These are phyloP conservation scores for Dasysyrphus albostriatus DNA, from an alignment of 2,888 invertebrate genomes.

Conservation along the genomic window DNA sequence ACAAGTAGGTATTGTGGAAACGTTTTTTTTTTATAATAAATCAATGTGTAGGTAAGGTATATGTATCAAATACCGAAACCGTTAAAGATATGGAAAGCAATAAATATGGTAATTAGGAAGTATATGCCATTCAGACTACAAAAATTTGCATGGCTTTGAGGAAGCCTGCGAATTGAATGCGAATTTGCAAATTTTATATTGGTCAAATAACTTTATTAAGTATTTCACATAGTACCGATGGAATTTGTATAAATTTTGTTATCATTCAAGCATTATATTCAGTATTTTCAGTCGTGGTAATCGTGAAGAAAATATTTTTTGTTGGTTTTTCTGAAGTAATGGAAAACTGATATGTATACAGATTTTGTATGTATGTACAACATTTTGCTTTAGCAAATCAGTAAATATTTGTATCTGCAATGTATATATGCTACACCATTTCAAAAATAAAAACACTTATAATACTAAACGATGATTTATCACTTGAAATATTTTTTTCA, in stretches of 20 bases:
- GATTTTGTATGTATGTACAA: too few species aligned
- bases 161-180: conserved; percentile 28
- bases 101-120: conserved; percentile 30
- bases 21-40: neutral
- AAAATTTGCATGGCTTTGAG: neutral
- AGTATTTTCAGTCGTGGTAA: neutral
- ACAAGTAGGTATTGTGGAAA: neutral
- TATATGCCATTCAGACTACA: neutral
- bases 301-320: too few species aligned
- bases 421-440: too few species aligned
- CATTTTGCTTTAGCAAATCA: too few species aligned
- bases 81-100: neutral
- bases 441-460: too few species aligned
- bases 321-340: too few species aligned
- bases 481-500: too few species aligned
- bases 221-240: neutral
- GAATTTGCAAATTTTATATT: conserved; percentile 8
- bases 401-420: too few species aligned
- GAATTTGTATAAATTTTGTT: conserved; percentile 12
- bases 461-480: too few species aligned
- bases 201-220: neutral
- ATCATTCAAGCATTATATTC: neutral
- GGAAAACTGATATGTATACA: too few species aligned
- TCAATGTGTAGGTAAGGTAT: neutral
- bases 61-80: neutral